Evolutionary conservation across 2,113 vertebrate species (phyloP).

Genomic region (Choloepus hoffmanni): DNA sequence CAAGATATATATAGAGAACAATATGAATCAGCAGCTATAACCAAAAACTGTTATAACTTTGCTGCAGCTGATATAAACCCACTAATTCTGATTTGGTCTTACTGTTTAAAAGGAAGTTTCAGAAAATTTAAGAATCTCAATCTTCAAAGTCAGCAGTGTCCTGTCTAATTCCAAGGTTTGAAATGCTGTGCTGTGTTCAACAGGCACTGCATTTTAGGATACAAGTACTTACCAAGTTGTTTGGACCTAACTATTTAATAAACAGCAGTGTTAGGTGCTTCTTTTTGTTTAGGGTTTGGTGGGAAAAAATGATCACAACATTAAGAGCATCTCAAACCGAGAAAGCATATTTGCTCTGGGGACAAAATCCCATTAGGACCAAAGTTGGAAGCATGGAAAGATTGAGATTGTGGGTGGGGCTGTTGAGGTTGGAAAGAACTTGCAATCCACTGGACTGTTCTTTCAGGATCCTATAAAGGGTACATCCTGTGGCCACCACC

Average conservation of each 20-base stretch:
- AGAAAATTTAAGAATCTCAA: not conserved
- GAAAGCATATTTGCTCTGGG: not conserved
- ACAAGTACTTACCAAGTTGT: not conserved
- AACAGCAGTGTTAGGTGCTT: not conserved
- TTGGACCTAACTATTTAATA: not conserved
- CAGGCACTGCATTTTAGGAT: not conserved
- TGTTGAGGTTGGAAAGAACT: not conserved
- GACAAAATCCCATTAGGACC: not conserved
- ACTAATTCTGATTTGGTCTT: not conserved
- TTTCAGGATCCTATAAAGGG: not conserved
- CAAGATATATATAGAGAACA: slow-evolving; percentile 5
- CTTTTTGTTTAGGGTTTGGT: not conserved
- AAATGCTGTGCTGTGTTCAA: not conserved
- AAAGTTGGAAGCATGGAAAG: not conserved
- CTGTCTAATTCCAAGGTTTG: not conserved
- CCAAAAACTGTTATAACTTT: not conserved
- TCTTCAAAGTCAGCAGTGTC: not conserved
- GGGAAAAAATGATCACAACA: not conserved
- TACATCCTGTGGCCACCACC: not conserved
- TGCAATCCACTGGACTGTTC: not conserved
- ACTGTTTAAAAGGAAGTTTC: not conserved
- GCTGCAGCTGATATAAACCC: not conserved
- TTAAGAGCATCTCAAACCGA: not conserved
- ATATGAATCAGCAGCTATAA: slow-evolving; percentile 12
- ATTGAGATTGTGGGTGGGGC: not conserved